Evolutionary conservation across 1,140 invertebrate species (phyloP), one percentile per base, ranked within the genome.

Genomic region (Drosophila virilis): DNA sequence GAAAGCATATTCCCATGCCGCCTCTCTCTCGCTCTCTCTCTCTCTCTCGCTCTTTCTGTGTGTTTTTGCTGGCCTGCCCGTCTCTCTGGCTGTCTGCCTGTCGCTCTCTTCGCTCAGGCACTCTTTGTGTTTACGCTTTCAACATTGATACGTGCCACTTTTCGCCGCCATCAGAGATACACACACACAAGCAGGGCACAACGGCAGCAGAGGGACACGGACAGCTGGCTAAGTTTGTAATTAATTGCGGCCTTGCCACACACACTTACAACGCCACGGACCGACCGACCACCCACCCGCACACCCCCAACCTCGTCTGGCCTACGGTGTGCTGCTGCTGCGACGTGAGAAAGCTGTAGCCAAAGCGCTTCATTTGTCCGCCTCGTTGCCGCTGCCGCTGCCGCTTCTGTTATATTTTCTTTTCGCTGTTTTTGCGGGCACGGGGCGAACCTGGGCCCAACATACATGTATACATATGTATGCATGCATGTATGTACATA

Each of bases 81-180:
- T 50, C 17, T 13, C 58, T 60, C 45, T 33, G 38, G 55, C 13
- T 45, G 42, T 46, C 12, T 60, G 66, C n/a, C 32, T 60, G 66
- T 51, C 46, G 38, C 48, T 68, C 58, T 74, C 72, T 69, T 61
- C 8, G 58, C 58, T 57, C 40, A 38, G 8, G 45, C 61, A 58
- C 65, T 71, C 76, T 79, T 81, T 81, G 64, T 85, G 80, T 81
- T 86, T 86, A 86, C 79, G 72, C 79, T 79, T 88, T 82, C 64
- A 88, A 74, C 83, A 88, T 89, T 88, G 83, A 88, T 89, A 88
- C 83, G 84, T 88, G 79, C 83, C 78, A 77, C 80, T 80, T 77
- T 80, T 80, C 57, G 77, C 68, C 55, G 61, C 50, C 64, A 73
- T 61, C 62, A 57, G 55, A 75, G 61, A 69, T 46, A 73, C 51